These are phyloP conservation scores for Heliornis fulica DNA, from an alignment of 2,113 vertebrate species.

Conservation along the genomic window DNA sequence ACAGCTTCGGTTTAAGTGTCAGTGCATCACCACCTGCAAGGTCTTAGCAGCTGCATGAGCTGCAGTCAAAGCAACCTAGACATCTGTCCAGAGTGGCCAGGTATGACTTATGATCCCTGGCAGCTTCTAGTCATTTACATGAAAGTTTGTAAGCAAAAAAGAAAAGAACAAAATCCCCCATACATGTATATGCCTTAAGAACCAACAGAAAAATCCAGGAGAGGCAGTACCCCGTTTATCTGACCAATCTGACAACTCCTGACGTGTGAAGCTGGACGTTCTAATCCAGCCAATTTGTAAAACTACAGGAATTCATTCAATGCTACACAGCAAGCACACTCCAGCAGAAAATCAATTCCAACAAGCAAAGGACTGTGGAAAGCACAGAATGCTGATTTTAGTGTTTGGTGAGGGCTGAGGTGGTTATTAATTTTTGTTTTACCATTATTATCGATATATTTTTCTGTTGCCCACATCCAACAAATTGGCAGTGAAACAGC, in stretches of 20 bases:
- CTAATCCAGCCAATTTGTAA: constrained; percentile 22
- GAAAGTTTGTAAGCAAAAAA: background rate
- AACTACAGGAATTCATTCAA: constrained; percentile 23
- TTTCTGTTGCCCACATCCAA: background rate
- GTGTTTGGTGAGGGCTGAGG: background rate
- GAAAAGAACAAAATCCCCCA: fast-evolving
- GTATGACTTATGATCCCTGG: background rate
- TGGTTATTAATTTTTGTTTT: background rate
- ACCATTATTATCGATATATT: background rate
- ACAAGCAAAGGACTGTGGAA: background rate
- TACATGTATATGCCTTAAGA: background rate
- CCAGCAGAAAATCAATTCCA: constrained; percentile 49
- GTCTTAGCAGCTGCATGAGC: background rate
- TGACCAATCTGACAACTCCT: background rate
- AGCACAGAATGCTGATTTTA: background rate
- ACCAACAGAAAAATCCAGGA: background rate
- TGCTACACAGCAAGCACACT: background rate
- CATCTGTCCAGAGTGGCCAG: background rate
- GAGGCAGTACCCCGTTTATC: background rate
- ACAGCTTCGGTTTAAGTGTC: background rate
- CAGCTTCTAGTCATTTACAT: background rate
- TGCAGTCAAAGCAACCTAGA: background rate
- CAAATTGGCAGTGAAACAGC: background rate
- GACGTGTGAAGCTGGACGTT: background rate
- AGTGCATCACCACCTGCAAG: background rate